Base-by-base conservation (phyloP, 2,113 vertebrate genomes). In the Apeltes quadracus region DNA sequence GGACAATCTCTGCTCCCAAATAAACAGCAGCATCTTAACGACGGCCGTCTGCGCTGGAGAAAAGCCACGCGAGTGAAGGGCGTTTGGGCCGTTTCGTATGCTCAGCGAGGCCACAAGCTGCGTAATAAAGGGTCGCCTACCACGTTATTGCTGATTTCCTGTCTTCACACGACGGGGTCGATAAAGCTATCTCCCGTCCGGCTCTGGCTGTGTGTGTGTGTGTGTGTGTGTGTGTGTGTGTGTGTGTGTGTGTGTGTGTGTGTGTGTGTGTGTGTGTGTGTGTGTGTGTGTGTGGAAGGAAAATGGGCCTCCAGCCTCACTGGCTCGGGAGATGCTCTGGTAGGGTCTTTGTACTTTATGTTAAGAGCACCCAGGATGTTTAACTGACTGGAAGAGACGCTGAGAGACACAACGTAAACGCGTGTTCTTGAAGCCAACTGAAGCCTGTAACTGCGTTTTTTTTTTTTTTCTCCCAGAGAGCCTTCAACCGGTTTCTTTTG, bases 11-110 rank as follows among this genome's bases (percentile, higher is more conserved):
- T 55, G 39, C 78, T 85, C 72, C 82, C 50, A 89, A 92, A 92
- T 92, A 90, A 92, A 92, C 92, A 77, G 83, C 85, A 77, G 84
- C 72, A 79, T 62, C 78, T 86, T 88, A 91, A 92, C 87, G 79
- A 69, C 73, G 68, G 80, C 88, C 91, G 89, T 90, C 80, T 93
- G 92, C 70, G 54, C 74, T 13, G 62, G 76, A 84, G 77, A 81
- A 55, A 79, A 67, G 61, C 65, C 69, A 59, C 61, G 72, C 70
- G 66, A 72, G 75, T 71, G 61, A 83, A 66, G 74, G 69, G 29
- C 59, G 62, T 84, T 82, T 79, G 46, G 58, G 51, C 73, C 74
- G 85, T 84, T 90, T 79, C 82, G 78, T 81, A 71, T 84, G 85
- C 46, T 59, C 51, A 75, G 62, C 16, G 16, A 74, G 51, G 23